Conservation (phyloP, 2,888 invertebrate genomes). For the Linyphia triangularis region DNA sequence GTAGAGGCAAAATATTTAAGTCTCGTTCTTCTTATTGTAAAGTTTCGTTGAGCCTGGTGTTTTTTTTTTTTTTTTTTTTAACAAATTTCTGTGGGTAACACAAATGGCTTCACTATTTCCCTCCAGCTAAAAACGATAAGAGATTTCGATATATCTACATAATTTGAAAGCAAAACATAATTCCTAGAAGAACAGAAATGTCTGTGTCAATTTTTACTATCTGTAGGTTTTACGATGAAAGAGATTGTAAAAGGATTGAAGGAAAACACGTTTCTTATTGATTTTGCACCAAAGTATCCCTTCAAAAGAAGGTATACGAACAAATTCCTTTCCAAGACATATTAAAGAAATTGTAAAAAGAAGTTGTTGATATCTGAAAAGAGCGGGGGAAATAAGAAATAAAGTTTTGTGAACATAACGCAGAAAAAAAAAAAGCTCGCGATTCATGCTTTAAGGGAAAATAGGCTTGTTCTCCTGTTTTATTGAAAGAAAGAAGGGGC, state of each 20-base stretch:
- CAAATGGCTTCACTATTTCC: no score
- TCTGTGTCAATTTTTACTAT: background rate
- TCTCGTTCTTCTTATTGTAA: no score
- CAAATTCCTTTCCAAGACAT: background rate
- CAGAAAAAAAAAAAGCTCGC: background rate
- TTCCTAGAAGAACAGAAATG: background rate
- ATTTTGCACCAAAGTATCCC: background rate
- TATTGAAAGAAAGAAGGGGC: background rate
- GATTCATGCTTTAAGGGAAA: background rate
- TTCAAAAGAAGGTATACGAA: background rate
- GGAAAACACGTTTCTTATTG: background rate
- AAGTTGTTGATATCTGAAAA: background rate
- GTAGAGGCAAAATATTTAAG: no score
- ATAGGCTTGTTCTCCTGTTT: background rate
- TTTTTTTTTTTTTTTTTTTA: no score
- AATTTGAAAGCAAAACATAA: background rate
- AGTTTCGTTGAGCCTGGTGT: no score
- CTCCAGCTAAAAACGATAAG: no score
- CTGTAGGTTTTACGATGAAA: background rate
- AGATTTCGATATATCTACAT: no score
- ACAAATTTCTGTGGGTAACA: no score
- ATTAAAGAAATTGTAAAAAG: background rate
- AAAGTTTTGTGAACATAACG: background rate
- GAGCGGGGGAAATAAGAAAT: background rate
- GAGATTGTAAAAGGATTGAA: background rate